These are phyloP conservation scores for Eristalis pertinax DNA, from an alignment of 2,888 invertebrate species.

Conservation along the genomic window DNA sequence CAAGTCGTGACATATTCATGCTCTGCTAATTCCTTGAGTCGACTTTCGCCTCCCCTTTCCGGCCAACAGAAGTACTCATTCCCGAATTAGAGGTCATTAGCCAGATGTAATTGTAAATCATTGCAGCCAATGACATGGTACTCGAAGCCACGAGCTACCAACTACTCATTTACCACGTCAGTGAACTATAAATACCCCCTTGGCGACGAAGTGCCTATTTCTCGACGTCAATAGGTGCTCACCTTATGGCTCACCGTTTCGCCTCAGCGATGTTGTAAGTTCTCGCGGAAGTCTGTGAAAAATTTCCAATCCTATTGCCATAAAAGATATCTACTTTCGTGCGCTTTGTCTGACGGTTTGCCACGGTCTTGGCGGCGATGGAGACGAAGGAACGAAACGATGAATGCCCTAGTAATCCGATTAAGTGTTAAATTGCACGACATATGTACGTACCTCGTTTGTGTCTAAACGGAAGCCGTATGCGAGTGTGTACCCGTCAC, in stretches of 20 bases:
- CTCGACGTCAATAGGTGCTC: constrained; percentile 2
- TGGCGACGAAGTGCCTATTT: background rate
- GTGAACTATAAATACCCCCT: constrained; percentile 18
- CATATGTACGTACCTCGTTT: constrained; percentile 3
- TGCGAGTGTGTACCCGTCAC: background rate
- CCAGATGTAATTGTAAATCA: constrained; percentile 3
- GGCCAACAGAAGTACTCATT: background rate
- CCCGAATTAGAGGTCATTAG: background rate
- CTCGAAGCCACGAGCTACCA: background rate
- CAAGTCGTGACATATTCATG: too few relatives aligned
- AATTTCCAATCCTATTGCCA: constrained; percentile 22
- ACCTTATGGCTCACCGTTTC: background rate
- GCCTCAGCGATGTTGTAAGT: constrained; percentile 14
- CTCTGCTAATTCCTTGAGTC: background rate
- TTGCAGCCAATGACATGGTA: constrained; percentile 14
- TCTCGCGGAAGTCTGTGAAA: constrained; percentile 41
- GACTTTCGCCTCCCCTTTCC: background rate
- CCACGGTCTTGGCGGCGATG: background rate
- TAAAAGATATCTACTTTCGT: constrained; percentile 8
- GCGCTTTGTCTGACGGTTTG: constrained; percentile 13
- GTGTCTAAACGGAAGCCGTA: constrained; percentile 35
- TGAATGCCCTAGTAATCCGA: constrained; percentile 33
- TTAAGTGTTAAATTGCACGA: constrained; percentile 51
- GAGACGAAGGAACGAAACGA: constrained; percentile 15
- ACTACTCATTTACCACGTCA: constrained; percentile 7